Percentiles rank a stretch among this genome's conserved stretches.
Evolutionary conservation across 2,797 vertebrate species (phyloP).

Genomic region (Coccyzus lansbergi): DNA sequence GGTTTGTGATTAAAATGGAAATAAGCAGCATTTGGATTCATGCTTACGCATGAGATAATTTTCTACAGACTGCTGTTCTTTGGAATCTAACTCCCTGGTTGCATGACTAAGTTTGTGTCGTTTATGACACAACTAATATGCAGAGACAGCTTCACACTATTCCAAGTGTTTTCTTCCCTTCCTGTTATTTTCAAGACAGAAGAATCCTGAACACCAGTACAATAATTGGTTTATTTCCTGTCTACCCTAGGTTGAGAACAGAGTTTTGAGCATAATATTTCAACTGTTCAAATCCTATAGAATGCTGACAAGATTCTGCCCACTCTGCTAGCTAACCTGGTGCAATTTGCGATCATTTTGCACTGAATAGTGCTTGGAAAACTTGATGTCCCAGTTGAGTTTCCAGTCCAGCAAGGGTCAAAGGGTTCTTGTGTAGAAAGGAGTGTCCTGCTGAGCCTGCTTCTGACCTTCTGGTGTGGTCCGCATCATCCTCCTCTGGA

Average conservation of each 20-base stretch:
- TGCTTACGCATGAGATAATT: accelerated
- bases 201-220: not conserved
- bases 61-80: no score
- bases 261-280: not conserved
- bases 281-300: accelerated
- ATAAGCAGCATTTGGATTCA: not conserved
- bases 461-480: not conserved
- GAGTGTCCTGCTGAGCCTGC: not conserved
- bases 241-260: not conserved
- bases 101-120: not conserved
- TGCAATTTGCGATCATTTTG: not conserved
- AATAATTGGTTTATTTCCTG: not conserved
- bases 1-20: not conserved
- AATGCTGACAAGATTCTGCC: not conserved
- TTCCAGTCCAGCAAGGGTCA: not conserved
- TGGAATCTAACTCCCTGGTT: no score
- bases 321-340: not conserved
- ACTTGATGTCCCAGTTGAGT: not conserved
- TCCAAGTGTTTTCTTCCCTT: not conserved
- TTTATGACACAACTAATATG: not conserved
- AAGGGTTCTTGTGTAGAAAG: not conserved
- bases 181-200: not conserved
- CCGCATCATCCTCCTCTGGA: not conserved
- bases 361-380: not conserved
- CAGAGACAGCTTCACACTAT: not conserved